phyloP scores from a whole-genome alignment of 1,140 invertebrate genomes.

The Sitobion miscanthi region DNA sequence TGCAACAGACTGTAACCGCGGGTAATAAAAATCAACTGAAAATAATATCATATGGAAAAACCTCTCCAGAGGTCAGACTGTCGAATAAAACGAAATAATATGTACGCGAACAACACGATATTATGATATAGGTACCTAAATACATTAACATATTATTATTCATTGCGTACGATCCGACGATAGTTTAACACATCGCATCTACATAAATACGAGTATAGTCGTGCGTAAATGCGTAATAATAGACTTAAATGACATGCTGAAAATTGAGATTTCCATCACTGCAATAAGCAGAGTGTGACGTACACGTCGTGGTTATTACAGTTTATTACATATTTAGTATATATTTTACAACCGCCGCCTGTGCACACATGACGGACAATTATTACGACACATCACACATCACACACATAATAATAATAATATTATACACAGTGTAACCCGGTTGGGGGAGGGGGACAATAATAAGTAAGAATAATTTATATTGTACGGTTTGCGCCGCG shows the following conservation, averaged over 20 bases:
- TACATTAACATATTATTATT: too few species aligned
- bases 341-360: not conserved
- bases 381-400: not conserved
- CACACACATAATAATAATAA: not conserved
- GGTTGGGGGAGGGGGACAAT: not conserved
- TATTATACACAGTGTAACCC: not conserved
- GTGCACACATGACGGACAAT: not conserved
- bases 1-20: too few species aligned
- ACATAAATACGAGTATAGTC: not conserved
- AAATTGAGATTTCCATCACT: not conserved
- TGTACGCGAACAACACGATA: too few species aligned
- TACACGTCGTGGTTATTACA: not conserved
- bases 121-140: too few species aligned
- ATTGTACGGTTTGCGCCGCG: not conserved
- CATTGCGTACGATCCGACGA: not conserved
- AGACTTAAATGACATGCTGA: not conserved
- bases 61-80: too few species aligned
- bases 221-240: not conserved
- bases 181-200: not conserved
- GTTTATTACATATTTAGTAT: not conserved
- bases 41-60: too few species aligned
- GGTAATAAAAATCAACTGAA: not conserved
- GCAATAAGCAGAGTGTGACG: conserved; percentile 5
- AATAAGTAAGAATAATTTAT: not conserved
- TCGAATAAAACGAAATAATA: too few species aligned